Base-by-base conservation (phyloP, 1,140 invertebrate genomes). In the Neoseiulus cucumeris region DNA sequence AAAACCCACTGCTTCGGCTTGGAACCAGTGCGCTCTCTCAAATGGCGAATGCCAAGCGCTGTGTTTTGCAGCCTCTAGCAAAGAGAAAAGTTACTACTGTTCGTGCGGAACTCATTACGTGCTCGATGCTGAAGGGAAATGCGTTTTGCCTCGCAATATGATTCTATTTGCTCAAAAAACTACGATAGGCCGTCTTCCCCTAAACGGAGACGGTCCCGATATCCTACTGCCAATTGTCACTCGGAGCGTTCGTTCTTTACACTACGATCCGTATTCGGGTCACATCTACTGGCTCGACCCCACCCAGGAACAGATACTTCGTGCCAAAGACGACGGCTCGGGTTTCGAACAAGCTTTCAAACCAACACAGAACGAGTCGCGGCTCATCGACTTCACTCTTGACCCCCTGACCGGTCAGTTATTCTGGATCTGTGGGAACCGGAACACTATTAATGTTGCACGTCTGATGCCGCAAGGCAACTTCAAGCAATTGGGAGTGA, bases 21-120 rank as follows among this genome's bases (percentile, higher is more conserved):
- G 78, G 80, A 1, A 77, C 90, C 55, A 80, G 84, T 0, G 82
- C 83, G 33, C 33, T 14, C 12, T 66, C 41, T 47, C 66, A 22
- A 42, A 66, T 44, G 44, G 51, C 33, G 33, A 59, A 17, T 59
- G 51, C 22, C 14, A 33, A 25, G 14, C 51, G 2, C 22, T 59
- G 1, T 59, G 51, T 25, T 33, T 59, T 17, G 51, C 51, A 18
- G 51, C 22, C 2, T 20, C 51, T 2, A 14, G 25, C 14, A 59
- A 59, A 14, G 51, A 59, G 25, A n/a, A 59, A 25, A 17, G 25
- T 17, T 59, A 20, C 51, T 59, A 59, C 33, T 59, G 51, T 25
- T 59, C 51, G 17, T 68, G 67, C 51, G 28, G 64, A 7, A 65
- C 33, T 33, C 30, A 47, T 30, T 44, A 66, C 41, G 44, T 69